Evolutionary conservation across 2,888 invertebrate genomes (phyloP), one percentile per base, ranked within the genome.

Genomic region (Dione vanillae): DNA sequence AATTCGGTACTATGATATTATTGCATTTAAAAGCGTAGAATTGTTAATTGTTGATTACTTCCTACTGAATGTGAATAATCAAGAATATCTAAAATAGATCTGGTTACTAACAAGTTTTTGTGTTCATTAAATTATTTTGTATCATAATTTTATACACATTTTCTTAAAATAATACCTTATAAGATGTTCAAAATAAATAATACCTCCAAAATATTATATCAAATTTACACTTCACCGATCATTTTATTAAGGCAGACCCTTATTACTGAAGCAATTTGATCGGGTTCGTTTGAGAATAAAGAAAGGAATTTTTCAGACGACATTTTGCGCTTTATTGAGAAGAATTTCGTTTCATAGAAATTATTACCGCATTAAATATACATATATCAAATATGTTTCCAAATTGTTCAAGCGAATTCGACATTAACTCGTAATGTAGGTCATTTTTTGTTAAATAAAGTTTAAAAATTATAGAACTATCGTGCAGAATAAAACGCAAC

Each of bases 261-360:
- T 88, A 89, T 88, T 88, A 86, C 84, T 80, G 83, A 86, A 86
- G 86, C 88, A 86, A 88, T 89, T 87, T 85, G 85, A 85, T 83
- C 83, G 85, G 81, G 80, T 83, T 80, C 84, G 82, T 81, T 80
- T 79, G 83, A 79, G 83, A 85, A 86, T 86, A 85, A 84, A 86
- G 84, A 87, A 88, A 86, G 85, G 83, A 85, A 84, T 83, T 84
- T 81, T 80, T 81, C 80, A 76, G 81, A 79, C 86, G 83, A 86
- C 88, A 87, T 86, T 83, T 87, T 87, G 87, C 80, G 79, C 81
- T 83, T 86, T 89, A 89, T 87, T 89, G 88, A 86, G 80, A 86
- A 75, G 76, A 77, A 74, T 78, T 78, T 76, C 77, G 62, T 77
- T 78, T 77, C 77, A 78, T 73, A 74, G 75, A 77, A 79, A 79